A percentile compares a stretch with the other conserved stretches of the same genome.
These are phyloP conservation scores for Rhagoletis pomonella DNA, from an alignment of 1,140 invertebrate genomes.

Conservation along the genomic window DNA sequence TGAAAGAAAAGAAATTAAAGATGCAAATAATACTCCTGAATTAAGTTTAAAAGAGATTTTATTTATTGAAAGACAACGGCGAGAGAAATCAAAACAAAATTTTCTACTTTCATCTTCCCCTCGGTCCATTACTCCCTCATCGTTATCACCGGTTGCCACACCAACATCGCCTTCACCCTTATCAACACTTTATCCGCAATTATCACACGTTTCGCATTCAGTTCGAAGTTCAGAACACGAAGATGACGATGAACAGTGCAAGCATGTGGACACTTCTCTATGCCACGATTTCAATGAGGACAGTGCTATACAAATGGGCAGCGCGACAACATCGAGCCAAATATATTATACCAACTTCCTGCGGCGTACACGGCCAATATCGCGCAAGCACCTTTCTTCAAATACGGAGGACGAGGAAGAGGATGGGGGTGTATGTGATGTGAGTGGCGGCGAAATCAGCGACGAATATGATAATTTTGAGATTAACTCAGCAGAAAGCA, in stretches of 20 bases:
- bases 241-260: conserved; percentile 52
- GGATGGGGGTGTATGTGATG: conserved; percentile 71
- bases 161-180: conserved; percentile 60
- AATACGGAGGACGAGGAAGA: conserved; percentile 66
- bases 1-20: conserved; percentile 60
- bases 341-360: conserved; percentile 65
- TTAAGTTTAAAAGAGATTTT: conserved; percentile 69
- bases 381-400: conserved; percentile 62
- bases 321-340: conserved; percentile 58
- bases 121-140: conserved; percentile 67
- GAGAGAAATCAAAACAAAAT: conserved; percentile 72
- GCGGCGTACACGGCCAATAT: conserved; percentile 58
- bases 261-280: neutral
- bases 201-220: conserved; percentile 37
- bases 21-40: conserved; percentile 55
- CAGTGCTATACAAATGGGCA: conserved; percentile 62
- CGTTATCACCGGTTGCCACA: conserved; percentile 63
- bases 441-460: conserved; percentile 68
- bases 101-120: conserved; percentile 72
- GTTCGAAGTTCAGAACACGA: conserved; percentile 51
- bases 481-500: conserved; percentile 59
- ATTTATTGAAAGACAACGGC: conserved; percentile 69
- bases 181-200: conserved; percentile 55
- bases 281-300: conserved; percentile 58
- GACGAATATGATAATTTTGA: conserved; percentile 71